Base-by-base conservation (phyloP, 2,797 vertebrate species). In the Paguma larvata region DNA sequence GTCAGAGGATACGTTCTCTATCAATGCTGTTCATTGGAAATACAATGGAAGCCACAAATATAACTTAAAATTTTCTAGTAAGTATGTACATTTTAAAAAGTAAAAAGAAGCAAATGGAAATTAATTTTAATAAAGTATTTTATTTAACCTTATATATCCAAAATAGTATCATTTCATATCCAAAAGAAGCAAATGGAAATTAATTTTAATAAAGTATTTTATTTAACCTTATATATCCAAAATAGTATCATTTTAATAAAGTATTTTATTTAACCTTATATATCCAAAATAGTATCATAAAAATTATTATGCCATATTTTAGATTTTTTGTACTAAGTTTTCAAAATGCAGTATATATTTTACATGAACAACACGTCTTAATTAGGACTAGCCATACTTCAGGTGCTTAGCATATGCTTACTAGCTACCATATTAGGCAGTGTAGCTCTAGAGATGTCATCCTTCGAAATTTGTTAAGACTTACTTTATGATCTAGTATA, bases 111-210 rank as follows among this genome's bases (percentile, higher is more conserved):
- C 6, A 68, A 48, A 5, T 85, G 4, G 19, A 93, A 93, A 91
- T 91, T 79, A 68, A 93, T 95, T 84, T 91, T 80, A 84, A 79
- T 89, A 85, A 92, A 59, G 6, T 48, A 41, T 82, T 94, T 89
- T 78, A 78, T 88, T 67, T 94, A 73, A 63, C 46, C 2, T 84
- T 9, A 1, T 75, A 51, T 68, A 51, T 51, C n/a, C 67, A 62
- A 92, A 93, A 72, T 72, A 63, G 30, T 85, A 80, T 88, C 53
- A 63, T 51, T 85, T 87, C 59, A n/a, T n/a, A n/a, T n/a, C n/a
- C n/a, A 48, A 72, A 80, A 88, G 19, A 48, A 95, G n/a, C 6
- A 68, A 48, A 5, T 85, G 4, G 19, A 93, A 93, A 91, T 91
- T 79, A 68, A 93, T 95, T 84, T 91, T 80, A 84, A 78, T 89